Conservation (phyloP, 2,797 vertebrate species). For the Taeniopygia guttata region DNA sequence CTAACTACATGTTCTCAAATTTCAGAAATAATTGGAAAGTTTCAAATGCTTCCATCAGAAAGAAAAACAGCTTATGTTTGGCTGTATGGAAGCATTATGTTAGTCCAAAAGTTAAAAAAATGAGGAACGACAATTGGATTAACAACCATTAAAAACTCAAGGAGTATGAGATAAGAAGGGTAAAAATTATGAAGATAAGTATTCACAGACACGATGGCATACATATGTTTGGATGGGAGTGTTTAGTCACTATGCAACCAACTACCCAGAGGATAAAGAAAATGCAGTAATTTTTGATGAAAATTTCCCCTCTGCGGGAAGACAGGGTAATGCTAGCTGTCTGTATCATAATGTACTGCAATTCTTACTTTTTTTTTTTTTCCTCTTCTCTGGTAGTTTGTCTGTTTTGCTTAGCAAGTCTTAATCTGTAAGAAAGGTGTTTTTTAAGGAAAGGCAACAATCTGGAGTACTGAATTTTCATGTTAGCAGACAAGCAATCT, state of each 20-base stretch:
- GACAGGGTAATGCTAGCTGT: not conserved
- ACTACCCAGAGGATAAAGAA: not conserved
- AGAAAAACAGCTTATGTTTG: not conserved
- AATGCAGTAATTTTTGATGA: not conserved
- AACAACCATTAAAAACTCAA: not conserved
- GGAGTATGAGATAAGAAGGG: not conserved
- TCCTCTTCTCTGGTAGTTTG: not conserved
- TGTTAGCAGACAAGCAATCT: not conserved
- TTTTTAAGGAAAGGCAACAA: not conserved
- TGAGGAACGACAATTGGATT: not conserved
- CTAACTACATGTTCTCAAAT: not conserved
- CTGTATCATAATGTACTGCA: not conserved
- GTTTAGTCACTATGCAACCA: not conserved
- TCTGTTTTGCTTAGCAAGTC: not conserved
- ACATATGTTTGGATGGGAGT: not conserved
- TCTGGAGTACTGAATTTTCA: not conserved
- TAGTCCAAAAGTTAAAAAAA: not conserved
- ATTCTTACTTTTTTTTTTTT: not conserved
- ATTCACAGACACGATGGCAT: not conserved
- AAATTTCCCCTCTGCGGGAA: not conserved
- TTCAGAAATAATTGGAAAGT: not conserved
- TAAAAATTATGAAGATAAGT: not conserved
- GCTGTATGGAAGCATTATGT: not conserved
- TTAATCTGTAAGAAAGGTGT: not conserved
- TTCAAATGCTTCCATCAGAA: not conserved